Percentiles rank a stretch among this genome's conserved stretches.
phyloP scores from a whole-genome alignment of 2,113 vertebrate species.

The Sula dactylatra region DNA sequence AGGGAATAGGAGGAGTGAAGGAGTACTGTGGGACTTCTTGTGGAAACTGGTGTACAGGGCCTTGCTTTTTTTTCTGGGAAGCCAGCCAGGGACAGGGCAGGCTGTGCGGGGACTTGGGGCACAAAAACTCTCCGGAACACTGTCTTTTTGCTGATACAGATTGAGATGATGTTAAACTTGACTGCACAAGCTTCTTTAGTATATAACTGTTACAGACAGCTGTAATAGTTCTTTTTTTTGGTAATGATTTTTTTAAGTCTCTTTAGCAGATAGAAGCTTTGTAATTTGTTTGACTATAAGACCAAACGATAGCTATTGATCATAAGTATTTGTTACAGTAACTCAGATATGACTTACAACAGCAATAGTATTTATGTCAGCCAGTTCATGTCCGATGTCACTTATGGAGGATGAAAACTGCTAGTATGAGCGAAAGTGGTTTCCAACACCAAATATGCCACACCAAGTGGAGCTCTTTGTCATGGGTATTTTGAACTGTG shows the following conservation, averaged over 20 bases:
- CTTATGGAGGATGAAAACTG: background rate
- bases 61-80: constrained; percentile 3
- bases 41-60: background rate
- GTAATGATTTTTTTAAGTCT: background rate
- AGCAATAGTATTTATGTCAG: background rate
- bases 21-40: constrained; percentile 20
- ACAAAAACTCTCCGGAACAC: background rate
- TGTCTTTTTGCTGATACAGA: background rate
- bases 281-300: background rate
- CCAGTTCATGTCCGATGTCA: background rate
- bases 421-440: background rate
- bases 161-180: background rate
- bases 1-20: constrained; percentile 37
- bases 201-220: background rate
- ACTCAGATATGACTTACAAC: background rate
- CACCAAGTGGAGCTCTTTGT: background rate
- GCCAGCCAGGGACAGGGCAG: background rate
- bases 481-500: background rate
- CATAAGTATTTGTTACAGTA: background rate
- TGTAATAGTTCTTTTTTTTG: background rate
- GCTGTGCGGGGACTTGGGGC: background rate
- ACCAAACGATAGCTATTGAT: background rate
- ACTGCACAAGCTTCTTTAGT: background rate
- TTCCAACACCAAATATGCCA: background rate
- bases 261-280: background rate